Percentiles rank a stretch among this genome's conserved stretches.
These are phyloP conservation scores for Lipotes vexillifer DNA, from an alignment of 2,113 vertebrate genomes.

Conservation along the genomic window DNA sequence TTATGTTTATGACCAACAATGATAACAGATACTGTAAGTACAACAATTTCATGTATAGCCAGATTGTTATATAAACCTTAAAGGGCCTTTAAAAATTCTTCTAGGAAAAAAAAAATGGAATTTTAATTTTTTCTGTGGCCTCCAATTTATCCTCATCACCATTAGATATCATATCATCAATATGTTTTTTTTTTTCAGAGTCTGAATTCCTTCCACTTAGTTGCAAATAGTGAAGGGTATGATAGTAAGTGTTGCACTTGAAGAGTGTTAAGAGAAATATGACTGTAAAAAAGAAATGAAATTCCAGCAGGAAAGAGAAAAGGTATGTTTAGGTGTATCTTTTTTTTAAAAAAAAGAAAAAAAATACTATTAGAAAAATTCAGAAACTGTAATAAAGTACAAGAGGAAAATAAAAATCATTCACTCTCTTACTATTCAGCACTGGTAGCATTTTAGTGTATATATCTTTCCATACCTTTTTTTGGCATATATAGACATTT, in stretches of 20 bases:
- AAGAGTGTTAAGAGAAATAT: not conserved
- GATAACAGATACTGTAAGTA: conserved; percentile 39
- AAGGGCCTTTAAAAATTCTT: conserved; percentile 28
- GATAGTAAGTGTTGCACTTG: not conserved
- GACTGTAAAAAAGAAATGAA: not conserved
- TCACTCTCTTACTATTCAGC: not conserved
- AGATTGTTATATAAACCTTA: not conserved
- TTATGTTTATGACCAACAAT: not conserved
- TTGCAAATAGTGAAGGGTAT: not conserved
- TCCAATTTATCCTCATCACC: not conserved
- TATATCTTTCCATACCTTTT: not conserved
- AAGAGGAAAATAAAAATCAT: not conserved
- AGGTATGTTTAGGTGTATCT: not conserved
- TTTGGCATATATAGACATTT: not conserved
- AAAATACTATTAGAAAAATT: conserved; percentile 19
- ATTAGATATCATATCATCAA: not conserved
- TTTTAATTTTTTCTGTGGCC: not conserved
- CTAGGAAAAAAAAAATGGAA: not conserved
- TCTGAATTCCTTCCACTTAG: not conserved
- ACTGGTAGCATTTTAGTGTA: not conserved
- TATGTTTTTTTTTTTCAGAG: not conserved
- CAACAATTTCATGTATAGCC: not conserved
- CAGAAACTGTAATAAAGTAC: not conserved
- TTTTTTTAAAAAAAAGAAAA: not conserved
- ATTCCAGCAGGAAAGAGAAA: not conserved